Percentiles rank a stretch among this genome's conserved stretches.
phyloP scores from a whole-genome alignment of 2,113 vertebrate species.

The Hyaena hyaena region DNA sequence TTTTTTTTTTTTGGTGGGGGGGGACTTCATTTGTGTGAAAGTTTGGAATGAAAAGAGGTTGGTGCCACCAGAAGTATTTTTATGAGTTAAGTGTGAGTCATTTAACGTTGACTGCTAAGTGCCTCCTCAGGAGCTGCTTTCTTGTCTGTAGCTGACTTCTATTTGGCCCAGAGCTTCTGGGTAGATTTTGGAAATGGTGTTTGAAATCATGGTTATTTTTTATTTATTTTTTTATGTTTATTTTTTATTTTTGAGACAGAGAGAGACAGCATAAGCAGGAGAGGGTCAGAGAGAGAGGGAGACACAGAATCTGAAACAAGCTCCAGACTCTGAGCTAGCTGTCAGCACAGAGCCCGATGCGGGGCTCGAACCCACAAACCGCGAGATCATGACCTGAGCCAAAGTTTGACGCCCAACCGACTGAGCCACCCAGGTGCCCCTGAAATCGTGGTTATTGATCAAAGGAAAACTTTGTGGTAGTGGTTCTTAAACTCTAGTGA shows the following conservation, averaged over 20 bases:
- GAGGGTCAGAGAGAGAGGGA: no score
- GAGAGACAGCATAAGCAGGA: no score
- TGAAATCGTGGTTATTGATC: conserved; percentile 47
- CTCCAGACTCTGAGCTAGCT: no score
- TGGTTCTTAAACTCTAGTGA: conserved; percentile 14
- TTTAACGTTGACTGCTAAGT: not conserved
- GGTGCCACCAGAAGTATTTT: not conserved
- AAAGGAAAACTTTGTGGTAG: not conserved
- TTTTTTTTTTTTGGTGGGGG: not conserved
- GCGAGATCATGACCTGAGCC: no score
- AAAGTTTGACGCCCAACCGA: no score
- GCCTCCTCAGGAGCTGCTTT: not conserved
- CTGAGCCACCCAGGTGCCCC: no score
- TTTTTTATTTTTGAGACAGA: no score
- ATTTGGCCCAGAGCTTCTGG: not conserved
- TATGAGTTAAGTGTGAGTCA: not conserved
- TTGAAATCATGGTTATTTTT: conserved; percentile 49
- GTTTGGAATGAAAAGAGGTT: conserved; percentile 46
- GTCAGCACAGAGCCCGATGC: no score
- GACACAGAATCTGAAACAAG: no score
- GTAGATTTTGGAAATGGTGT: conserved; percentile 52
- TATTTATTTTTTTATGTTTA: no score
- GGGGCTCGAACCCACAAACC: no score
- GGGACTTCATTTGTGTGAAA: conserved; percentile 9
- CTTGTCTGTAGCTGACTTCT: conserved; percentile 38